These are phyloP conservation scores for Sitophilus oryzae DNA, from an alignment of 1,140 invertebrate species.

Conservation along the genomic window DNA sequence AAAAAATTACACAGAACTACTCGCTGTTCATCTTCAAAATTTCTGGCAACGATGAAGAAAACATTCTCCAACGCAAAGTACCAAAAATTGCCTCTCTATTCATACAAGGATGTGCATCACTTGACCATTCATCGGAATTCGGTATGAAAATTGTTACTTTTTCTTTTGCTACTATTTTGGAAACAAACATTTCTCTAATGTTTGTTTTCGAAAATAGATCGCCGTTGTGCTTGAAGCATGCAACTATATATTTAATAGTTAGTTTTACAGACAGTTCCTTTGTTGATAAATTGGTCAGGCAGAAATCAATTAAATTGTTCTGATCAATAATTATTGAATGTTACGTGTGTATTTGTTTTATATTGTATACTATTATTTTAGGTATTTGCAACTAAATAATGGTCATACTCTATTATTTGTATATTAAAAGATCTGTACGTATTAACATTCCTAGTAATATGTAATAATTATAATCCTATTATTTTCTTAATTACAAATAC, in stretches of 20 bases:
- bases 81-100: slow-evolving; percentile 29
- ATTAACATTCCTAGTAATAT: too few relatives aligned
- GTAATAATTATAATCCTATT: too few relatives aligned
- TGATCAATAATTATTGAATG: not conserved
- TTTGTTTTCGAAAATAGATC: not conserved
- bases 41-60: slow-evolving; percentile 30
- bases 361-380: too few relatives aligned
- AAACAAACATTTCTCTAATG: not conserved
- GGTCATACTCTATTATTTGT: too few relatives aligned
- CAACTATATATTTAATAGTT: too few relatives aligned
- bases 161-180: not conserved
- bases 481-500: too few relatives aligned
- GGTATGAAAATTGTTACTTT: slow-evolving; percentile 15
- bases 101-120: slow-evolving; percentile 29
- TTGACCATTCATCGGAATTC: slow-evolving; percentile 25
- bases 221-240: not conserved
- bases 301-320: not conserved
- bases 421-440: too few relatives aligned
- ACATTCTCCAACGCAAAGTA: slow-evolving; percentile 29
- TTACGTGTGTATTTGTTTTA: not conserved
- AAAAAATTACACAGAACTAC: slow-evolving; percentile 9
- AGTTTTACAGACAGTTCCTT: too few relatives aligned
- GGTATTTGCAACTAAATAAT: too few relatives aligned
- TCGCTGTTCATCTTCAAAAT: not conserved
- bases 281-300: not conserved